These are phyloP conservation scores for Rhagoletis zephyria DNA, from an alignment of 1,140 invertebrate species.

Conservation along the genomic window DNA sequence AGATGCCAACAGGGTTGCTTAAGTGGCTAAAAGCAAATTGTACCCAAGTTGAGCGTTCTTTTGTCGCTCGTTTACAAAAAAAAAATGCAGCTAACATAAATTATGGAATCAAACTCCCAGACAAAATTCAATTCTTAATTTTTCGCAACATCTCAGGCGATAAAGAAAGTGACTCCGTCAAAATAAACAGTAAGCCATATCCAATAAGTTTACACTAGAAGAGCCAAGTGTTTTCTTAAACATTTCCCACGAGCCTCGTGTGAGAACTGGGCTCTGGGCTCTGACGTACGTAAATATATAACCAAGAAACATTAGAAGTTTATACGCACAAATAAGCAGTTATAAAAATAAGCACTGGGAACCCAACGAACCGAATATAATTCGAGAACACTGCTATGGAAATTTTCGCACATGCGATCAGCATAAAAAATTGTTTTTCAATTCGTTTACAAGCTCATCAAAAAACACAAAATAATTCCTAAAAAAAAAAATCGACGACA, in stretches of 20 bases:
- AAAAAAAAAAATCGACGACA: neutral
- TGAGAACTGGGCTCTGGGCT: neutral
- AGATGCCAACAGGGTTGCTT: no score
- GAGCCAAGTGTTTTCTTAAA: constrained; percentile 1
- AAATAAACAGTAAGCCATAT: neutral
- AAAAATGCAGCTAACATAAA: no score
- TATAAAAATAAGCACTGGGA: neutral
- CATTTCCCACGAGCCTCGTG: constrained; percentile 26
- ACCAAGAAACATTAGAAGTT: neutral
- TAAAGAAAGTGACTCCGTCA: neutral
- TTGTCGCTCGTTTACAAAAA: no score
- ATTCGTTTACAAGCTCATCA: constrained; percentile 21
- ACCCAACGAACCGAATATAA: neutral
- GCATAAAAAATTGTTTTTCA: constrained; percentile 35
- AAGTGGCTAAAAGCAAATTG: no score
- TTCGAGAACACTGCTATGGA: neutral
- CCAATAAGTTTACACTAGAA: neutral
- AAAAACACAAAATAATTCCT: neutral
- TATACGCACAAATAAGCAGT: constrained; percentile 5
- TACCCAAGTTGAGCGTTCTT: no score
- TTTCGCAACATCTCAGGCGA: neutral
- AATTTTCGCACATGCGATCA: neutral
- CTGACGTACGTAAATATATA: neutral
- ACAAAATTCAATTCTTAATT: no score
- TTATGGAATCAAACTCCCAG: no score